Conservation (phyloP, 2,888 invertebrate species). For the Thymelicus lineola region DNA sequence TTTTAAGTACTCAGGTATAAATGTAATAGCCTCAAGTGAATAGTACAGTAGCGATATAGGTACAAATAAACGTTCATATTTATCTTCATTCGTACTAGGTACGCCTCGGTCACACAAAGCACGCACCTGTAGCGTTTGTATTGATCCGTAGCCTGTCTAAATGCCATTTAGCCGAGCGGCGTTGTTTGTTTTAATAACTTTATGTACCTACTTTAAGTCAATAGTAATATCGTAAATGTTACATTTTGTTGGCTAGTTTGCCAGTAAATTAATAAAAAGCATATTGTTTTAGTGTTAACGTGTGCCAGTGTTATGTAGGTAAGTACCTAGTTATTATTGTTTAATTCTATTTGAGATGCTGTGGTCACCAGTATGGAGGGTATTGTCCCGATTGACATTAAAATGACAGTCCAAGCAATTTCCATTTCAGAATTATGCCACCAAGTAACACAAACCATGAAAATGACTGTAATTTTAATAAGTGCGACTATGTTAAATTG, state of each 20-base stretch:
- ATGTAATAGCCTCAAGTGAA: not conserved
- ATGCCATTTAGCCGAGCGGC: constrained; percentile 15
- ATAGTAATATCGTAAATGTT: not conserved
- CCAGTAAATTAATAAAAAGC: too few species aligned
- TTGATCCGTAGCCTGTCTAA: constrained; percentile 26
- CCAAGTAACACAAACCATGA: too few species aligned
- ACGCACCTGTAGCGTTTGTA: constrained; percentile 30
- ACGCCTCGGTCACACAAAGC: constrained; percentile 23
- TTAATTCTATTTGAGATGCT: too few species aligned
- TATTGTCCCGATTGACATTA: too few species aligned
- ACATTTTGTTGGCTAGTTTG: not conserved
- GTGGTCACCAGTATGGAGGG: too few species aligned
- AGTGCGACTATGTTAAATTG: too few species aligned
- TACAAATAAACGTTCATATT: not conserved
- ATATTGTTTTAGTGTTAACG: too few species aligned
- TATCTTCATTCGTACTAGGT: not conserved
- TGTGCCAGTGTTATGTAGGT: too few species aligned
- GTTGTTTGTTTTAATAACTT: constrained; percentile 8
- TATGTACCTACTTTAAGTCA: not conserved
- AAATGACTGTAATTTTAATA: too few species aligned
- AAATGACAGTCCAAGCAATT: too few species aligned
- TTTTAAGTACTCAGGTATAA: not conserved
- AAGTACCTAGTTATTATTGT: too few species aligned
- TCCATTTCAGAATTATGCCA: too few species aligned
- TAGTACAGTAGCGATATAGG: not conserved